Conservation (phyloP, 2,113 vertebrate genomes). For the Bungarus multicinctus region DNA sequence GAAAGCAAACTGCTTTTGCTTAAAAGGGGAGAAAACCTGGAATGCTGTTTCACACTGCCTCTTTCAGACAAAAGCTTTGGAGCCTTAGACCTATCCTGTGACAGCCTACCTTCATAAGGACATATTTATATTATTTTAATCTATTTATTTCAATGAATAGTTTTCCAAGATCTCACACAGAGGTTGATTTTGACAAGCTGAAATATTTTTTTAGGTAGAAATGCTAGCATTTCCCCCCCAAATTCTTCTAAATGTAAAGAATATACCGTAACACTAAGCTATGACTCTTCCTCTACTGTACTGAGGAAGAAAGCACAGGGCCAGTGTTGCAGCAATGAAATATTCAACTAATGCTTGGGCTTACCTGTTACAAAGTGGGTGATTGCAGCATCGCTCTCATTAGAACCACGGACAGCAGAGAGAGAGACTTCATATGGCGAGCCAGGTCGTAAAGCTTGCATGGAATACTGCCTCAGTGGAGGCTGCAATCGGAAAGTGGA, state of each 20-base stretch:
- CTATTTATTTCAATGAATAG: neutral
- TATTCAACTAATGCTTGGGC: neutral
- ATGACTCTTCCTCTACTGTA: neutral
- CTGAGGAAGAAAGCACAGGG: neutral
- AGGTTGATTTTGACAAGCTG: neutral
- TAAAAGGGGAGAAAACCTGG: neutral
- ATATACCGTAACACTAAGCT: neutral
- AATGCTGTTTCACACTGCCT: neutral
- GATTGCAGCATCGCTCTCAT: constrained; percentile 80
- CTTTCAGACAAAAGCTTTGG: neutral
- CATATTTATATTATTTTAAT: neutral
- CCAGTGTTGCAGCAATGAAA: neutral
- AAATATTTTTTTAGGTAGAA: neutral
- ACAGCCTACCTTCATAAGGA: neutral
- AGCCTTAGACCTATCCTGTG: neutral
- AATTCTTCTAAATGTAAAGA: neutral
- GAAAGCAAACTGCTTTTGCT: neutral
- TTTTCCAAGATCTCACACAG: neutral
- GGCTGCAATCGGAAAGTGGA: constrained; percentile 93
- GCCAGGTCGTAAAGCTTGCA: constrained; percentile 90
- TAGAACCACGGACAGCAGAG: constrained; percentile 81
- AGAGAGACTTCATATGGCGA: constrained; percentile 83
- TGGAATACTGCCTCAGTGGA: constrained; percentile 92
- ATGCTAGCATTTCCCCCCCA: neutral
- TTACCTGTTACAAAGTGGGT: constrained; percentile 90